phyloP scores from a whole-genome alignment of 2,888 invertebrate species.

The Drosophila acutilabella region DNA sequence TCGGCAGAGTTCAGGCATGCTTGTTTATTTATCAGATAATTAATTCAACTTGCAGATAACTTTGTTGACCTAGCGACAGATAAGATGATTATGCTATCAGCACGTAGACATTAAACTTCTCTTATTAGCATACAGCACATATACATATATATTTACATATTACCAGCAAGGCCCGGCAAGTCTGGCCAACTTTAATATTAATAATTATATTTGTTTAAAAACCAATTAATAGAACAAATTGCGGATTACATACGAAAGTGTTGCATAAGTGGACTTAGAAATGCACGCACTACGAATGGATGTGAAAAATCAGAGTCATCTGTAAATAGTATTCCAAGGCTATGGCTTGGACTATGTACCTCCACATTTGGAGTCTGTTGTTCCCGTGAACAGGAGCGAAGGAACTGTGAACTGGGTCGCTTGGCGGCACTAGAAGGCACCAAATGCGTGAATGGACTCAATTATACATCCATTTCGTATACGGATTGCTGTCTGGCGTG shows the following conservation, averaged over 20 bases:
- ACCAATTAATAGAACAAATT: slow-evolving; percentile 60
- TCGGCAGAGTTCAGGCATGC: slow-evolving; percentile 2
- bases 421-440: slow-evolving; percentile 78
- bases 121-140: slow-evolving; percentile 6
- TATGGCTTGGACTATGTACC: slow-evolving; percentile 88
- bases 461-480: slow-evolving; percentile 79
- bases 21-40: slow-evolving; percentile 5
- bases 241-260: slow-evolving; percentile 84
- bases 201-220: neutral
- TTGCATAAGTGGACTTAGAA: slow-evolving; percentile 86
- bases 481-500: slow-evolving; percentile 89
- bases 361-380: slow-evolving; percentile 89
- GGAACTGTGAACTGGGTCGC: slow-evolving; percentile 82
- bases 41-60: neutral
- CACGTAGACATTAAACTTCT: slow-evolving; percentile 16
- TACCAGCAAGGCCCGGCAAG: neutral
- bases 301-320: slow-evolving; percentile 86
- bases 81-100: slow-evolving; percentile 28
- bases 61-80: slow-evolving; percentile 13
- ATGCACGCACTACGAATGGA: slow-evolving; percentile 85
- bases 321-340: slow-evolving; percentile 86
- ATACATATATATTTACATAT: slow-evolving; percentile 5
- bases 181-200: neutral
- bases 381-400: slow-evolving; percentile 85
- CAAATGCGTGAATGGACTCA: slow-evolving; percentile 73